A percentile compares a stretch with the other conserved stretches of the same genome.
These are phyloP conservation scores for Acanthornis magna DNA, from an alignment of 2,797 vertebrate genomes.

Conservation along the genomic window DNA sequence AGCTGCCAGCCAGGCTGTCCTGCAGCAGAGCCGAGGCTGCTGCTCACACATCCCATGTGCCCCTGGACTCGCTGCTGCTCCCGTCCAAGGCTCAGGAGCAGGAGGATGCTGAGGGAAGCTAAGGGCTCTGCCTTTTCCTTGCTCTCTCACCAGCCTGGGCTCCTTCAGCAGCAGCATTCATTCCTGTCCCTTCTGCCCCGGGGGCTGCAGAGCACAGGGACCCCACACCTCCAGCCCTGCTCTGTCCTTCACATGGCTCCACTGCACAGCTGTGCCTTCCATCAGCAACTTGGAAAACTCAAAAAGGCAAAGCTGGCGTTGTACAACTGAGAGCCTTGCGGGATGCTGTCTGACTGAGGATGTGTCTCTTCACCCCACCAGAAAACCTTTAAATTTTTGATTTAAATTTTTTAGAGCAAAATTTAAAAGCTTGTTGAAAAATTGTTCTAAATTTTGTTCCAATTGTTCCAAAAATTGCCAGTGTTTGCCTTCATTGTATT, in stretches of 20 bases:
- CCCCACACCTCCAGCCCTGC: too few species aligned
- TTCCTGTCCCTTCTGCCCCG: not conserved
- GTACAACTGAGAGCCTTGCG: not conserved
- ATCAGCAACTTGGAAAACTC: not conserved
- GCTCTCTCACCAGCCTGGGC: not conserved
- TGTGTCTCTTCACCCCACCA: fast-evolving
- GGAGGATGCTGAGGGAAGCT: not conserved
- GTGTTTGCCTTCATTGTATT: not conserved
- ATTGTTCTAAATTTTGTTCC: not conserved
- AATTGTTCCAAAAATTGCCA: not conserved
- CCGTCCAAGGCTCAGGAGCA: not conserved
- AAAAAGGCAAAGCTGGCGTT: not conserved
- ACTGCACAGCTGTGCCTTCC: not conserved
- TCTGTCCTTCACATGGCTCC: not conserved
- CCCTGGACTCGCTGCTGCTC: not conserved
- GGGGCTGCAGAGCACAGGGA: not conserved
- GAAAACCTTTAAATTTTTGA: not conserved
- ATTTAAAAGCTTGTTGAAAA: not conserved
- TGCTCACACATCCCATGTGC: fast-evolving
- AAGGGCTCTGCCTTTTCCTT: not conserved
- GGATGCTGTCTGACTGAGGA: not conserved
- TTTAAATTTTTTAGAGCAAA: not conserved
- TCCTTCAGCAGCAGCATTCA: fast-evolving
- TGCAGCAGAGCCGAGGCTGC: not conserved
- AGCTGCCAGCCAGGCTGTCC: not conserved